Percentiles rank a stretch among this genome's conserved stretches.
Conservation (phyloP, 1,140 invertebrate genomes). For the Plodia interpunctella region DNA sequence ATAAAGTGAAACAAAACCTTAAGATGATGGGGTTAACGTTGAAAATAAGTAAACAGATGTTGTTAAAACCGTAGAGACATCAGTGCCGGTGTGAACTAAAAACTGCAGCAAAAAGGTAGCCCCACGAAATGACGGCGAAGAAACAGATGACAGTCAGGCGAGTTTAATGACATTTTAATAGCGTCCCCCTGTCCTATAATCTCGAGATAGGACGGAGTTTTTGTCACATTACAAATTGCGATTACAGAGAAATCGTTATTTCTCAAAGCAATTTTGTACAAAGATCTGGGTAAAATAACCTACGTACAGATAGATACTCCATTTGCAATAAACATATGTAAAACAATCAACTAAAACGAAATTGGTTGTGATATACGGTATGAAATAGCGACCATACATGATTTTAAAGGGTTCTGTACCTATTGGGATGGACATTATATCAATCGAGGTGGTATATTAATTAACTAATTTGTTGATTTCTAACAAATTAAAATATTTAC, state of each 20-base stretch:
- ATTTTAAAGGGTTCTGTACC: too few species aligned
- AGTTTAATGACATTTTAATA: slow-evolving; percentile 76
- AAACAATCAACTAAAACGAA: too few species aligned
- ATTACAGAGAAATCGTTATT: slow-evolving; percentile 37
- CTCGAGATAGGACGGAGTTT: slow-evolving; percentile 37
- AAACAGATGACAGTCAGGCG: slow-evolving; percentile 67
- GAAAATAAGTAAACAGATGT: neutral
- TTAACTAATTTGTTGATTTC: too few species aligned
- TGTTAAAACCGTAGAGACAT: slow-evolving; percentile 21
- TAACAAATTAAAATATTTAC: too few species aligned
- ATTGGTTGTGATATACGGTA: too few species aligned
- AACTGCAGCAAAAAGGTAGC: slow-evolving; percentile 67
- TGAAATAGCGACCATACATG: too few species aligned
- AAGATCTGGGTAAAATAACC: neutral
- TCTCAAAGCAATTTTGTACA: slow-evolving; percentile 10
- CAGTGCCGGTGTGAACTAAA: slow-evolving; percentile 52
- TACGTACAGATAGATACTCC: neutral
- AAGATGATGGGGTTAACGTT: neutral
- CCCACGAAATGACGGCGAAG: slow-evolving; percentile 56
- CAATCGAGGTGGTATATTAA: too few species aligned
- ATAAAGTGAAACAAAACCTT: slow-evolving; percentile 14
- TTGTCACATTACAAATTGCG: slow-evolving; percentile 47
- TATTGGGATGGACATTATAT: too few species aligned
- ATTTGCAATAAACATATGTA: too few species aligned
- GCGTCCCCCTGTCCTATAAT: slow-evolving; percentile 69